Base-by-base conservation (phyloP, 2,888 invertebrate species). In the Thera obeliscata region DNA sequence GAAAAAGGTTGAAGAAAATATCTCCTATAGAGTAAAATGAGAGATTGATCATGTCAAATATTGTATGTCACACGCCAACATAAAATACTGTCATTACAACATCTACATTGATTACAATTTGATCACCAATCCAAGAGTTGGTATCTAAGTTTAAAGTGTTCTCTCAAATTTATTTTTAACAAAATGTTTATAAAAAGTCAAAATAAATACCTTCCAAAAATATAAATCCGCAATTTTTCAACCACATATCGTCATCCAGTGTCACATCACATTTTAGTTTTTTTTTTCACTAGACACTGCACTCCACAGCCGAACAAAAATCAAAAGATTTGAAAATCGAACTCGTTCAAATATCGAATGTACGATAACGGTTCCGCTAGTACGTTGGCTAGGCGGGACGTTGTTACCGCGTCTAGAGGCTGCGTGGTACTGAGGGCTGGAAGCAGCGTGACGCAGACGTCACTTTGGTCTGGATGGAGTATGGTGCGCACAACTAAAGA, bases 371-470 rank as follows among this genome's bases (percentile, higher is more conserved):
- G 5, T 48, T 12, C 2, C 9, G 54, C n/a, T 35, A 4, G 61
- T 54, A 41, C 22, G 22, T 22, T 22, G 22, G 22, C 22, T 22
- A 1, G 62, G 64, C 69, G 72, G 69, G 74, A 56, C 81, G 83
- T 81, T 83, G 86, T 76, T 81, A 69, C 81, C 87, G 74, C 85
- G 68, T 61, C 85, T 78, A 89, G 90, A 90, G 88, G 89, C 92
- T 91, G 92, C 81, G 84, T 88, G 84, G 81, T 87, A 92, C 92
- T 92, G 91, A 88, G 69, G 79, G 55, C 66, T 59, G 86, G 84
- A 86, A 84, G 81, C 81, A 78, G 75, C 77, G 78, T 85, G 86
- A 87, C 84, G 83, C 81, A 77, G 73, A 81, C 86, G 82, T 84
- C 85, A 82, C 76, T 81, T 78, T 74, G 66, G 71, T 67, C 76